Evolutionary conservation across 2,797 vertebrate species (phyloP), one percentile per base, ranked within the genome.

Genomic region (Allobates femoralis): DNA sequence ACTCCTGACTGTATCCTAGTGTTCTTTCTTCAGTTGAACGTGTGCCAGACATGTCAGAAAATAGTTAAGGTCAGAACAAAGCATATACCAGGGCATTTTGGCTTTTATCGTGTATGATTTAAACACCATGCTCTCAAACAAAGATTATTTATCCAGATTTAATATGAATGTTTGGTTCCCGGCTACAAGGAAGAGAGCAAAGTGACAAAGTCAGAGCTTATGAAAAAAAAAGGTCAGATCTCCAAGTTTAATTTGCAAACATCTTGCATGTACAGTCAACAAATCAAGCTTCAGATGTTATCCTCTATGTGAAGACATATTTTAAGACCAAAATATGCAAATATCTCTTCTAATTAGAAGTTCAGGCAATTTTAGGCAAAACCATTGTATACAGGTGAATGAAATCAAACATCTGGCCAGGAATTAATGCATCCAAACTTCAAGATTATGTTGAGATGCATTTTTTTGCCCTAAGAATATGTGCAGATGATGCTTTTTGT

Each of bases 41-140:
- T 12, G 60, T 34, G 21, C 32, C 56, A 79, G 16, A 55, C 34
- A 26, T 60, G 32, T 58, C 53, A 55, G 30, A 34, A 56, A 56
- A 23, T 3, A 78, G 55, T 37, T 78, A 78, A 77, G 28, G 53
- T 37, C 53, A 60, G 34, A 37, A 79, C 12, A 23, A 32, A n/a
- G 55, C 56, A 60, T 15, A 58, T 58, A 58, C 1, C 41, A 23
- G 53, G 76, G 32, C 21, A 60, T 3, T 23, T 16, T 79, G 55
- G 32, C 55, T 58, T 79, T 60, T n/a, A 78, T 60, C 2, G 7
- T 41, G 37, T 79, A 32, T 26, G 10, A 58, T 78, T 34, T 55
- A 77, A 56, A 77, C 51, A 55, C 18, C 32, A 34, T 58, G 76
- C 11, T 56, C 75, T 77, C 51, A 77, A 53, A 76, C 74, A 76